Base-by-base conservation (phyloP, 2,113 vertebrate genomes). In the Melierax canorus region DNA sequence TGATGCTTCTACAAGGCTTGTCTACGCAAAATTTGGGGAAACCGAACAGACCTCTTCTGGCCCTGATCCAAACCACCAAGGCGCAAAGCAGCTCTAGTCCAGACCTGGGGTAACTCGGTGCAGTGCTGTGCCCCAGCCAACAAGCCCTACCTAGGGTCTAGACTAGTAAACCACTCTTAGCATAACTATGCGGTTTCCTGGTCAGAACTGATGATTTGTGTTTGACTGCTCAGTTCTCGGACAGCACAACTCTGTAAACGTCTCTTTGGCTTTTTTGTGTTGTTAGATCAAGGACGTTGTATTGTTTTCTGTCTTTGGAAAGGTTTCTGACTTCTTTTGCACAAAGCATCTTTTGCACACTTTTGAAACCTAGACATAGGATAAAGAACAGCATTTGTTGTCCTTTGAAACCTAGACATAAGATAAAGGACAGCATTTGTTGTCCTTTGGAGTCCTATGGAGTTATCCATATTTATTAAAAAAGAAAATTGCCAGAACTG, bases 381-480 rank as follows among this genome's bases (percentile, higher is more conserved):
- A 60, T 83, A 53, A 48, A 55, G 58, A 32, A 48, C 21, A 36
- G 29, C 16, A 16, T 88, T 76, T 82, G n/a, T 72, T 77, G 66
- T 58, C 50, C 50, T 75, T 66, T 75, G 72, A 30, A 71, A 56
- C 41, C 13, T 18, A 53, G 73, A 48, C 29, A 16, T 58, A 39
- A 92, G 60, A 84, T 92, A 80, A 87, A 90, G 56, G 60, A 87
- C 58, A 38, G 17, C 62, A 67, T 86, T 50, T 72, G 53, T 68
- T 92, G 64, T 94, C 55, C 50, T 85, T 85, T 81, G 72, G 81
- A 93, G 55, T 87, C 55, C 68, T 72, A 16, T 67, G 19, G 73
- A 84, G 32, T 84, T 85, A 92, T 36, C 81, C 38, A 69, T 91
- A 86, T 94, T 95, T 95, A 96, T 96, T 95, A 90, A 90, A 92